Evolutionary conservation across 1,140 invertebrate species (phyloP).

Genomic region (Agraylea sexmaculata): DNA sequence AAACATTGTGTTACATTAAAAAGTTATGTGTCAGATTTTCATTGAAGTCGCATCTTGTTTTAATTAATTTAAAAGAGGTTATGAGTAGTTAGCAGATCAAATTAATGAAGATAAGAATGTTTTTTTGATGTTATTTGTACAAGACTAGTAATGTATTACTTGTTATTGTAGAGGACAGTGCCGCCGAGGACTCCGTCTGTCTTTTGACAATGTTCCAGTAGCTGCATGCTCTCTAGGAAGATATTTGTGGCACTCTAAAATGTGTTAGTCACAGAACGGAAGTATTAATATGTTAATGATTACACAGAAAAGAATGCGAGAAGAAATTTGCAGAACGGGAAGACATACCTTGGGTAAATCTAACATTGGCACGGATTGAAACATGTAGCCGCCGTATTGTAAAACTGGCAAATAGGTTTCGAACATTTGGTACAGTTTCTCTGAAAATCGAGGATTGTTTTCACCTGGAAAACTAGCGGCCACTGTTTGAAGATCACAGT

Average conservation of each 20-base stretch:
- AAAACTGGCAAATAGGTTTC: slow-evolving; percentile 74
- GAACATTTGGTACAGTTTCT: slow-evolving; percentile 70
- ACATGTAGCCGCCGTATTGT: slow-evolving; percentile 63
- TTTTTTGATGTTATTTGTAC: no score
- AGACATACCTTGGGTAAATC: slow-evolving; percentile 59
- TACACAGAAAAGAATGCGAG: slow-evolving; percentile 4
- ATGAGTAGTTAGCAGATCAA: no score
- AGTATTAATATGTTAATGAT: slow-evolving; percentile 2
- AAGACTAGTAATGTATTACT: no score
- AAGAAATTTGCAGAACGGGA: slow-evolving; percentile 3
- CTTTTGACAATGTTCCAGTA: slow-evolving; percentile 63
- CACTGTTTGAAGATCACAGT: slow-evolving; percentile 61
- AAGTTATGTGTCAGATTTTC: no score
- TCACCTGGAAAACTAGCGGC: slow-evolving; percentile 43
- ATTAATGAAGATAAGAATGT: no score
- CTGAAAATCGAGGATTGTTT: slow-evolving; percentile 50
- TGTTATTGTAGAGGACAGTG: slow-evolving; percentile 69
- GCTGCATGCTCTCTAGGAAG: slow-evolving; percentile 69
- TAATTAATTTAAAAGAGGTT: no score
- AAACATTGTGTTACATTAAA: no score
- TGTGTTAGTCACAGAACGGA: slow-evolving; percentile 1
- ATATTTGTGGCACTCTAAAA: slow-evolving; percentile 65
- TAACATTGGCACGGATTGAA: slow-evolving; percentile 63
- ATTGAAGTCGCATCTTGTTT: no score
- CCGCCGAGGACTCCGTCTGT: slow-evolving; percentile 63